Evolutionary conservation across 2,797 vertebrate genomes (phyloP).

Genomic region (Chelon labrosus): DNA sequence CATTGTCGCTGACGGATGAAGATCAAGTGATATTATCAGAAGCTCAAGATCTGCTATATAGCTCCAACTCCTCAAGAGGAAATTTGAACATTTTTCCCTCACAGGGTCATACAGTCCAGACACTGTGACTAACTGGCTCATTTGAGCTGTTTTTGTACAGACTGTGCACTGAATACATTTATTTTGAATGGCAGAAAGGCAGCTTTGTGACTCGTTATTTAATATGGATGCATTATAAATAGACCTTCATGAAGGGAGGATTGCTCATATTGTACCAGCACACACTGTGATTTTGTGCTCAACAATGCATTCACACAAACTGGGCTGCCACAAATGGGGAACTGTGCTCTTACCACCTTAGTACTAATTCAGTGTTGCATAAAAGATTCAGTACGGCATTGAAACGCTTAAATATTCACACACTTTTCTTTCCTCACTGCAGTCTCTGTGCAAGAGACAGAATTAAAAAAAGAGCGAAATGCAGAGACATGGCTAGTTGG

Average conservation of each 20-base stretch:
- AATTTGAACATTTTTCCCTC: slow-evolving; percentile 1
- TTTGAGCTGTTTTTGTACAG: slow-evolving; percentile 32
- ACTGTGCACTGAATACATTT: slow-evolving; percentile 29
- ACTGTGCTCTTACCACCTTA: slow-evolving; percentile 35
- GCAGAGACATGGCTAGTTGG: slow-evolving; percentile 7
- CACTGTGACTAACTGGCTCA: slow-evolving; percentile 35
- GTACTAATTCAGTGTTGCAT: slow-evolving; percentile 54
- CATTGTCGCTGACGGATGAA: no score
- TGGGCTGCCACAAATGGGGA: slow-evolving; percentile 24
- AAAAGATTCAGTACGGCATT: slow-evolving; percentile 60
- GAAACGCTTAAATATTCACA: slow-evolving; percentile 49
- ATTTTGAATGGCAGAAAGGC: slow-evolving; percentile 44
- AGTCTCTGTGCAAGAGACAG: slow-evolving; percentile 9
- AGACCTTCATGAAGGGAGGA: slow-evolving; percentile 38
- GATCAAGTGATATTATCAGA: no score
- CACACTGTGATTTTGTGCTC: slow-evolving; percentile 47
- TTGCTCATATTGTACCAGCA: slow-evolving; percentile 33
- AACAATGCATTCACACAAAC: slow-evolving; percentile 57
- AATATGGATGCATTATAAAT: slow-evolving; percentile 40
- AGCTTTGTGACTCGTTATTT: slow-evolving; percentile 31
- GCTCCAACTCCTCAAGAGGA: slow-evolving; percentile 6
- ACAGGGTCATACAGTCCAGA: slow-evolving; percentile 20
- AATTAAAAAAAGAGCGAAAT: not conserved
- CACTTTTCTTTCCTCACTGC: slow-evolving; percentile 30
- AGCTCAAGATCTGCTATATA: no score